Percentiles rank a stretch among this genome's conserved stretches.
phyloP scores from a whole-genome alignment of 2,113 vertebrate genomes.

The Calyptomena viridis region DNA sequence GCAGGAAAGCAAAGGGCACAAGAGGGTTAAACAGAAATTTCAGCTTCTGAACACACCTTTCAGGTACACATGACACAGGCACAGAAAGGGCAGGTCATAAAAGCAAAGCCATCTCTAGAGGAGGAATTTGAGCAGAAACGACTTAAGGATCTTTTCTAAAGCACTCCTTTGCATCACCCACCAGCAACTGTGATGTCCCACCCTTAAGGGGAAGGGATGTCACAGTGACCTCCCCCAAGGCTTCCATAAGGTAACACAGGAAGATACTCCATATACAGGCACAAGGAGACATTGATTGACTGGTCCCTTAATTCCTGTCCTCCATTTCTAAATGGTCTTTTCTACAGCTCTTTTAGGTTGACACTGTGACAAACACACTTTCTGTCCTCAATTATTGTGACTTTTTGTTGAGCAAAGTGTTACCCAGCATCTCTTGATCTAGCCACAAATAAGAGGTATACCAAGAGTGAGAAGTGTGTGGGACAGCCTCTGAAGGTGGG shows the following conservation, averaged over 20 bases:
- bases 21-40: background rate
- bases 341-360: background rate
- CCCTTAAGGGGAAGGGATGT: background rate
- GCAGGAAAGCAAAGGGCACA: background rate
- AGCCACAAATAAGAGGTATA: background rate
- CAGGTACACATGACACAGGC: background rate
- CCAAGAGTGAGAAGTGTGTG: background rate
- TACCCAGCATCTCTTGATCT: background rate
- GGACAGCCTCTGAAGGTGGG: background rate
- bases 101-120: background rate
- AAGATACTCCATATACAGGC: fast-evolving
- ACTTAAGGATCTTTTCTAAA: background rate
- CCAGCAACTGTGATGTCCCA: background rate
- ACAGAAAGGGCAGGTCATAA: background rate
- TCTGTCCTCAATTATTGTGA: background rate
- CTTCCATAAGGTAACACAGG: background rate
- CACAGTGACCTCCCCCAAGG: background rate
- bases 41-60: background rate
- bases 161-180: background rate
- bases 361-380: background rate
- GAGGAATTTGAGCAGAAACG: background rate
- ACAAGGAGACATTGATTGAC: background rate
- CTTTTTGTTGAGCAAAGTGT: background rate
- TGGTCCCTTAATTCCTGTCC: background rate
- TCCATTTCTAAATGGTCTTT: background rate